Percentiles rank a stretch among this genome's conserved stretches.
phyloP scores from a whole-genome alignment of 1,140 invertebrate species.

The Eurosta solidaginis region DNA sequence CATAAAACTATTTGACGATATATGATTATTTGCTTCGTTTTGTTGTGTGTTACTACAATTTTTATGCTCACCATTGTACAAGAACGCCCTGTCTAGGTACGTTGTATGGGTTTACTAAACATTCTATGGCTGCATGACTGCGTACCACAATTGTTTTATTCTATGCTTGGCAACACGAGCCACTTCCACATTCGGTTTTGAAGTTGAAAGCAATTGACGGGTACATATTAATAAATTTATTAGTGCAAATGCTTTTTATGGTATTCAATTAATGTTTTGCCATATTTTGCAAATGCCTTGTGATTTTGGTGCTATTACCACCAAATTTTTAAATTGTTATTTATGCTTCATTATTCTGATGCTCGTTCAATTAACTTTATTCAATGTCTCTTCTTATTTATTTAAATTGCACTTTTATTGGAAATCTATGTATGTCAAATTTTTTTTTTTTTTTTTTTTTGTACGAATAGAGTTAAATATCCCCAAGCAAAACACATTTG shows the following conservation, averaged over 20 bases:
- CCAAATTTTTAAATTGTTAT: background rate
- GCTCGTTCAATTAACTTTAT: background rate
- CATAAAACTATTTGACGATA: no score
- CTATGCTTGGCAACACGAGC: background rate
- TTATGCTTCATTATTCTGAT: background rate
- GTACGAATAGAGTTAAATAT: no score
- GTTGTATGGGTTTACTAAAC: no score
- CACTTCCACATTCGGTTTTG: background rate
- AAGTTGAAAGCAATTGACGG: background rate
- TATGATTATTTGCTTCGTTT: no score
- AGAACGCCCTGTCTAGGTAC: no score
- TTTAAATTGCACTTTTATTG: no score
- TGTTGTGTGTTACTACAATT: no score
- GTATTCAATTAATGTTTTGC: constrained; percentile 18
- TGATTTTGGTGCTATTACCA: background rate
- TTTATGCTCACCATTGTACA: no score
- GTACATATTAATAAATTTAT: constrained; percentile 15
- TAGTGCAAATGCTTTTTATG: constrained; percentile 19
- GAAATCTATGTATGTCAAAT: no score
- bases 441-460: no score
- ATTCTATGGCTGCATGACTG: no score
- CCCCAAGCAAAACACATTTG: no score
- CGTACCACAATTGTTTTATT: background rate
- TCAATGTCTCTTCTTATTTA: constrained; percentile 5
- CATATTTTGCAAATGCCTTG: constrained; percentile 18